Evolutionary conservation across 2,888 invertebrate genomes (phyloP).

Genomic region (Podabrus alpinus): DNA sequence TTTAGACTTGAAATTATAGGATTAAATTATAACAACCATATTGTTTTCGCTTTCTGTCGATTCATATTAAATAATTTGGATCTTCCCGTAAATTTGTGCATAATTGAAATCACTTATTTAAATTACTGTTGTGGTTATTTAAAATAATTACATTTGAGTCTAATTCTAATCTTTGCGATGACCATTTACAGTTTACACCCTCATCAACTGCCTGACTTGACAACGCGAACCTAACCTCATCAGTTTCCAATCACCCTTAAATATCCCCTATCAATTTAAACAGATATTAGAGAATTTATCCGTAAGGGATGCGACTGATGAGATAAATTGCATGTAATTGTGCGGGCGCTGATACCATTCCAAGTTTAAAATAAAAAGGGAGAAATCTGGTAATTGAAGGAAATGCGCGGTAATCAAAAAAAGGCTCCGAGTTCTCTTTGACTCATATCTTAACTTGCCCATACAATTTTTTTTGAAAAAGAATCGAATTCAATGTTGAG

Average conservation of each 20-base stretch:
- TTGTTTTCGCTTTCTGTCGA: background rate
- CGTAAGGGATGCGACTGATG: background rate
- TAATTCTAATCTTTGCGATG: conserved; percentile 11
- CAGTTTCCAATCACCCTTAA: conserved; percentile 23
- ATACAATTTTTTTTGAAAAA: background rate
- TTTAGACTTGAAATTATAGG: background rate
- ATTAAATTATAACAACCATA: background rate
- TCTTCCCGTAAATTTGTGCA: background rate
- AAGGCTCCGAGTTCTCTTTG: background rate
- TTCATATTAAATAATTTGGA: background rate
- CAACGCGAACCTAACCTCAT: conserved; percentile 16
- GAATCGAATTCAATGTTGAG: background rate
- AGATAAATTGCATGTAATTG: background rate
- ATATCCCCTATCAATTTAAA: conserved; percentile 17
- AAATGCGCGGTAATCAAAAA: background rate
- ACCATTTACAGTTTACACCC: conserved; percentile 23
- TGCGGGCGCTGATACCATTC: background rate
- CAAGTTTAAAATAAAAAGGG: background rate
- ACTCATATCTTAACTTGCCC: background rate
- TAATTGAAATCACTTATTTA: background rate
- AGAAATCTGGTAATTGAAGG: background rate
- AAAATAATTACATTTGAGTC: conserved; percentile 19
- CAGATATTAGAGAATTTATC: conserved; percentile 5
- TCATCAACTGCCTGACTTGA: conserved; percentile 16
- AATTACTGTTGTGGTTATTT: background rate